Percentiles rank a stretch among this genome's conserved stretches.
Conservation (phyloP, 2,113 vertebrate genomes). For the Pterocles gutturalis region DNA sequence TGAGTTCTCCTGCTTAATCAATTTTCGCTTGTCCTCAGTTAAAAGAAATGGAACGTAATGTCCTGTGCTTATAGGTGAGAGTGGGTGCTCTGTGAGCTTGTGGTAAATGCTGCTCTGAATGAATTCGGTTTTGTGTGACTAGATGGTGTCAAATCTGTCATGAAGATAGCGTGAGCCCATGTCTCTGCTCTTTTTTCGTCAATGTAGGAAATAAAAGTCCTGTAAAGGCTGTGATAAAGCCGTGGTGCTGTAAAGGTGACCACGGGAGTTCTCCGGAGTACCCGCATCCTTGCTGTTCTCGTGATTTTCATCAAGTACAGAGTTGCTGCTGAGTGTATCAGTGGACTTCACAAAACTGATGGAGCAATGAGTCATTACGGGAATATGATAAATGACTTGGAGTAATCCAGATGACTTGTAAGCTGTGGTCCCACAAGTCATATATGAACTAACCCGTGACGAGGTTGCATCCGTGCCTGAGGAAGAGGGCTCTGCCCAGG, state of each 20-base stretch:
- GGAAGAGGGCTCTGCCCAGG: neutral
- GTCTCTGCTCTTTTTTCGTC: neutral
- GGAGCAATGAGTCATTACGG: neutral
- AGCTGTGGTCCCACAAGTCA: neutral
- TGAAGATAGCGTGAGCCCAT: neutral
- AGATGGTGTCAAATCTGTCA: neutral
- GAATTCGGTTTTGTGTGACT: neutral
- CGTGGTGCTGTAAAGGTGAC: neutral
- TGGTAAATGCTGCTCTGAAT: neutral
- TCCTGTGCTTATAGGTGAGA: neutral
- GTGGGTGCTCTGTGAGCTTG: neutral
- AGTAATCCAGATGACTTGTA: neutral
- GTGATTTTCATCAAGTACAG: neutral
- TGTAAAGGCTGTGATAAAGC: neutral
- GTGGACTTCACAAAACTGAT: neutral
- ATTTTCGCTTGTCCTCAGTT: neutral
- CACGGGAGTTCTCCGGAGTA: neutral
- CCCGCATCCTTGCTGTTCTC: neutral
- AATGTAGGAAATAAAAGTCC: neutral
- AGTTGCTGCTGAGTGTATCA: neutral
- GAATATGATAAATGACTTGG: neutral
- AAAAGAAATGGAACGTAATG: neutral
- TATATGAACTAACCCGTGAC: accelerated
- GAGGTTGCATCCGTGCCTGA: accelerated
- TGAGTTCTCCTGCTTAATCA: neutral